Evolutionary conservation across 2,888 invertebrate species (phyloP).

Genomic region (Melieria crassipennis): DNA sequence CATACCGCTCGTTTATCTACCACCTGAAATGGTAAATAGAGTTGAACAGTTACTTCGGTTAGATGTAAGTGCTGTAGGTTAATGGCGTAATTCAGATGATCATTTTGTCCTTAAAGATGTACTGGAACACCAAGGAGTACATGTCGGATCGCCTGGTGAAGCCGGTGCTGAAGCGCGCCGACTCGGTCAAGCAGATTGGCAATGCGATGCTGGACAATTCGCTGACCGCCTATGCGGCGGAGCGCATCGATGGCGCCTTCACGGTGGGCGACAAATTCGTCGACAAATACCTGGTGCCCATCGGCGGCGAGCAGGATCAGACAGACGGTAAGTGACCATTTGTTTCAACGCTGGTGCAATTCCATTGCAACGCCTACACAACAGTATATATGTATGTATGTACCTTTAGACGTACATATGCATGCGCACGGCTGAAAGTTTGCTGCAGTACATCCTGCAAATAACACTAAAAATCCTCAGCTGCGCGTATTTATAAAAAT

Average conservation of each 20-base stretch:
- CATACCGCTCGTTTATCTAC: slow-evolving; percentile 83
- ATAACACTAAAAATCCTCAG: background rate
- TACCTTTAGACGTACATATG: background rate
- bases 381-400: background rate
- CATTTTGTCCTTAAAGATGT: slow-evolving; percentile 71
- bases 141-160: slow-evolving; percentile 73
- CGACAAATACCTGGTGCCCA: slow-evolving; percentile 79
- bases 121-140: slow-evolving; percentile 81
- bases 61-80: slow-evolving; percentile 15
- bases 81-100: slow-evolving; percentile 47
- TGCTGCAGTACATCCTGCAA: too few relatives aligned
- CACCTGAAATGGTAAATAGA: slow-evolving; percentile 81
- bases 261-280: slow-evolving; percentile 83
- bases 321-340: slow-evolving; percentile 70
- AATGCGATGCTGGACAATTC: slow-evolving; percentile 76
- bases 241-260: slow-evolving; percentile 79
- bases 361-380: background rate
- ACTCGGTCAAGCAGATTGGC: slow-evolving; percentile 83
- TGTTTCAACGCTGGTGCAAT: background rate
- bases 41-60: slow-evolving; percentile 12
- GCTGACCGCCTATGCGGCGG: slow-evolving; percentile 77
- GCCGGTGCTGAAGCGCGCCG: slow-evolving; percentile 80
- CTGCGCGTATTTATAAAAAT: slow-evolving; percentile 12
- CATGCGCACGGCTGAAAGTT: background rate
- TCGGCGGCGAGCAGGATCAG: slow-evolving; percentile 71